Conservation (phyloP, 2,797 vertebrate species). For the Silurus lanzhouensis region DNA sequence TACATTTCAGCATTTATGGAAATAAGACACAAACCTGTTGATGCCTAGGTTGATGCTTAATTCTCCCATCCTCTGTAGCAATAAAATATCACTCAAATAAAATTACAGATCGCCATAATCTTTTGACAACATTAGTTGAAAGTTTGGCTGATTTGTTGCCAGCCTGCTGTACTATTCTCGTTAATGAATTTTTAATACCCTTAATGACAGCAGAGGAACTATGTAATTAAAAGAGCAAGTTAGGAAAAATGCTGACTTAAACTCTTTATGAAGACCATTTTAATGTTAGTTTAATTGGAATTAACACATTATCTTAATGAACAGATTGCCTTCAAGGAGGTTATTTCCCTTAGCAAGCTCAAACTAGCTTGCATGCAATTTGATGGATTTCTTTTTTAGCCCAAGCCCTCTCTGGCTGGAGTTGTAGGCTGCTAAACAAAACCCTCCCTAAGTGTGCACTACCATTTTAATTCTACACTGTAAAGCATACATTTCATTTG, state of each 20-base stretch:
- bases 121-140: conserved; percentile 87
- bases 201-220: conserved; percentile 99
- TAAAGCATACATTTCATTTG: background rate
- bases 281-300: conserved; percentile 99
- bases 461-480: conserved; percentile 29
- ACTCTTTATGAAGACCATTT: conserved; percentile 99
- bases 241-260: conserved; percentile 99
- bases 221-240: conserved; percentile 99
- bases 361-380: conserved; percentile 68
- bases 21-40: conserved; percentile 74
- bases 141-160: conserved; percentile 93
- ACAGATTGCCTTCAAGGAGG: conserved; percentile 93
- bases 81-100: conserved; percentile 66
- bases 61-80: conserved; percentile 53
- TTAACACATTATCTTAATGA: conserved; percentile 99
- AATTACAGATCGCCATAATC: conserved; percentile 76
- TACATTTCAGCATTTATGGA: conserved; percentile 58
- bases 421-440: conserved; percentile 24
- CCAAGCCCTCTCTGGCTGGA: conserved; percentile 21
- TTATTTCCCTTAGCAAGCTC: conserved; percentile 73
- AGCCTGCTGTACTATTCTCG: conserved; percentile 92
- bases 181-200: conserved; percentile 99
- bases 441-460: conserved; percentile 11
- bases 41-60: conserved; percentile 49
- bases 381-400: conserved; percentile 50